Conservation (phyloP, 2,888 invertebrate species). For the Apamea crenata region DNA sequence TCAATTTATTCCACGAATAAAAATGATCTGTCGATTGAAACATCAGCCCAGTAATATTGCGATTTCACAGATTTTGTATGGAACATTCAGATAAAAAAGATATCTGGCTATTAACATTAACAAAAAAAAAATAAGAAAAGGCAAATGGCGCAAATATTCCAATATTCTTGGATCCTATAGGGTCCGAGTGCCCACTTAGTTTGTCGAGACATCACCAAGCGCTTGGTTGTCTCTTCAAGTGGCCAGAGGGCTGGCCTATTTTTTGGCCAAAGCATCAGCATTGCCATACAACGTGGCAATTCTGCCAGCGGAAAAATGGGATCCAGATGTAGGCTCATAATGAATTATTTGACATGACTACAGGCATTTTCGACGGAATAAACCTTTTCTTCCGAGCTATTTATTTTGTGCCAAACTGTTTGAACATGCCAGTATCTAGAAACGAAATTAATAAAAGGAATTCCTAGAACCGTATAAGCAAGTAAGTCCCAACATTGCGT, state of each 20-base stretch:
- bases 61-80: not conserved
- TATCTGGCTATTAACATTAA: not conserved
- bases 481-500: constrained; percentile 5
- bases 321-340: not conserved
- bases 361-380: not conserved
- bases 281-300: too few relatives aligned
- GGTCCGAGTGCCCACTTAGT: not conserved
- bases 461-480: not conserved
- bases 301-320: not conserved
- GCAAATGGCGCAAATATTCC: too few relatives aligned
- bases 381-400: not conserved
- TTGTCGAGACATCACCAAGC: not conserved
- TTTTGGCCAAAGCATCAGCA: not conserved
- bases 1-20: too few relatives aligned
- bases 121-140: not conserved
- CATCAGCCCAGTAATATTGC: not conserved
- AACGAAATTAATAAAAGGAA: constrained; percentile 6
- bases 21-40: too few relatives aligned
- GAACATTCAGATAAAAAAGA: not conserved
- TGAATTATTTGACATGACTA: not conserved
- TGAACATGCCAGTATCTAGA: not conserved
- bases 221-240: not conserved
- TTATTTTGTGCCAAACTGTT: constrained; percentile 18
- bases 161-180: not conserved
- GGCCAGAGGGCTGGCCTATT: too few relatives aligned